Conservation (phyloP, 2,113 vertebrate genomes). For the Hypanus sabinus region DNA sequence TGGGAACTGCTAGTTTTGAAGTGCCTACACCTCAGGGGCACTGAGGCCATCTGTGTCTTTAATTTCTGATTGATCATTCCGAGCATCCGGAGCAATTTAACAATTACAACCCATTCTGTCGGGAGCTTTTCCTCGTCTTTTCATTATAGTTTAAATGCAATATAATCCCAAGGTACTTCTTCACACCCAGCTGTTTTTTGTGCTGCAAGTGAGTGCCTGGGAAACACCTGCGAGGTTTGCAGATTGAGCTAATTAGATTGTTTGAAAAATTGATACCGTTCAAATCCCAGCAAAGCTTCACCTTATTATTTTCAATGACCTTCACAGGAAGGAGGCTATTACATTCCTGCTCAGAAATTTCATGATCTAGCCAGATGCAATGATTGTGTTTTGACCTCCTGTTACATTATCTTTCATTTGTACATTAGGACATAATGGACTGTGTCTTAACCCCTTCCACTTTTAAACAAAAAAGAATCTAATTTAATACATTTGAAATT, state of each 20-base stretch:
- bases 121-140: not conserved
- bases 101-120: constrained; percentile 4
- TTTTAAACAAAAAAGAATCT: not conserved
- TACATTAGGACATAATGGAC: not conserved
- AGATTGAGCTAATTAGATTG: constrained; percentile 28
- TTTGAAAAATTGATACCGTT: constrained; percentile 11
- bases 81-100: constrained; percentile 18
- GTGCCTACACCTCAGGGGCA: not conserved
- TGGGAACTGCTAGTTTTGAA: constrained; percentile 9
- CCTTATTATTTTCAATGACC: constrained; percentile 17
- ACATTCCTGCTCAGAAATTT: not conserved
- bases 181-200: not conserved
- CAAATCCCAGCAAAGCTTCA: constrained; percentile 14
- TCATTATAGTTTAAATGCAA: not conserved
- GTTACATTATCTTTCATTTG: not conserved
- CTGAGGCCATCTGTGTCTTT: constrained; percentile 16
- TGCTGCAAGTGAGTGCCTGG: not conserved
- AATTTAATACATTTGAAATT: not conserved
- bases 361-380: not conserved
- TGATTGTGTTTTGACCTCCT: constrained; percentile 18
- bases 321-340: constrained; percentile 6
- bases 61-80: constrained; percentile 20
- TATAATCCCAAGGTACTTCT: not conserved
- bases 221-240: not conserved
- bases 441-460: not conserved